Evolutionary conservation across 23 tunicate genomes (phyloP).

Genomic region (Trididemnum miniatum): DNA sequence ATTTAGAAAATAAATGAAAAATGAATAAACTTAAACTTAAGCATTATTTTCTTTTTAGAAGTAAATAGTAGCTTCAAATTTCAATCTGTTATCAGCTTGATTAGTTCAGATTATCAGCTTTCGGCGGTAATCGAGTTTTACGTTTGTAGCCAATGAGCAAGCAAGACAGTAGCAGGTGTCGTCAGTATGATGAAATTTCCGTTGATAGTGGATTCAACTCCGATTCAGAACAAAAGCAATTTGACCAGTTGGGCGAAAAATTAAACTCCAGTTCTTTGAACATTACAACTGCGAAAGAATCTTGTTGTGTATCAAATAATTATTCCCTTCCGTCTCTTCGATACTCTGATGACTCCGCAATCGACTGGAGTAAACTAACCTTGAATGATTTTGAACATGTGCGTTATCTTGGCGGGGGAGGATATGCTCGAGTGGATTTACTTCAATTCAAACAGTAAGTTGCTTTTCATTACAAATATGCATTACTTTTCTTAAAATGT

Average conservation of each 20-base stretch:
- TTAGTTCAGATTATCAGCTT: too few relatives aligned
- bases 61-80: too few relatives aligned
- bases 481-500: too few relatives aligned
- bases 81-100: too few relatives aligned
- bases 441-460: constrained; percentile 54
- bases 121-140: too few relatives aligned
- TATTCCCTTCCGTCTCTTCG: constrained; percentile 12
- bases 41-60: too few relatives aligned
- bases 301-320: not conserved
- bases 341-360: not conserved
- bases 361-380: constrained; percentile 44
- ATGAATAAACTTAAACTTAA: too few relatives aligned
- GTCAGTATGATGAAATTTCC: constrained; percentile 53
- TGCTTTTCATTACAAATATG: too few relatives aligned
- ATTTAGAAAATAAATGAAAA: too few relatives aligned
- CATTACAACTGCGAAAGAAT: not conserved
- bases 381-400: constrained; percentile 49
- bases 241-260: not conserved
- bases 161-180: too few relatives aligned
- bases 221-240: constrained; percentile 39
- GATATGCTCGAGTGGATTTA: constrained; percentile 67
- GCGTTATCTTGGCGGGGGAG: constrained; percentile 68
- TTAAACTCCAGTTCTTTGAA: not conserved
- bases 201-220: constrained; percentile 74
- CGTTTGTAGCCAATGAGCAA: too few relatives aligned